Percentiles rank a stretch among this genome's conserved stretches.
These are phyloP conservation scores for Andricus curvator DNA, from an alignment of 2,888 invertebrate species.

Conservation along the genomic window DNA sequence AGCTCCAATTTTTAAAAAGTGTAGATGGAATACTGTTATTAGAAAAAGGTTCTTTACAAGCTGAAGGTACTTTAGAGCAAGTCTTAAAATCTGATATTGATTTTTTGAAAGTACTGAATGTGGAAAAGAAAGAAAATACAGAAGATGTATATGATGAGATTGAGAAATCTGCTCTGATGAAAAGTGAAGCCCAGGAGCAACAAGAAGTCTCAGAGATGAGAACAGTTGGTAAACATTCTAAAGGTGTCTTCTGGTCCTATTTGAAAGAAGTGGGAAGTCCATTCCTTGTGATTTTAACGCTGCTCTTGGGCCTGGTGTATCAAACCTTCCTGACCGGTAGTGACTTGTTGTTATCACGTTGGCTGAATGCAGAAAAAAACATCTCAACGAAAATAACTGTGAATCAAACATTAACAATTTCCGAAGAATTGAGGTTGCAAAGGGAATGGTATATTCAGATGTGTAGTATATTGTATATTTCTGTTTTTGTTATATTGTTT, in stretches of 20 bases:
- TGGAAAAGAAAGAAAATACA: not conserved
- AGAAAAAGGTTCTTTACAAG: constrained; percentile 80
- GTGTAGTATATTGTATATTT: not conserved
- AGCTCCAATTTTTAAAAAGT: constrained; percentile 88
- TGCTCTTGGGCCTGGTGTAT: constrained; percentile 44
- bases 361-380: constrained; percentile 79
- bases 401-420: constrained; percentile 80
- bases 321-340: constrained; percentile 71
- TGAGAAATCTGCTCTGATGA: not conserved
- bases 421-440: constrained; percentile 68
- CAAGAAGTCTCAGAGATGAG: constrained; percentile 46
- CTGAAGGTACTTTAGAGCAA: constrained; percentile 79
- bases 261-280: constrained; percentile 68
- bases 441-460: not conserved
- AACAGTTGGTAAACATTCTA: constrained; percentile 56
- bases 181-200: not conserved
- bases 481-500: not conserved
- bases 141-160: not conserved
- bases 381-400: constrained; percentile 41
- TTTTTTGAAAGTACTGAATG: not conserved
- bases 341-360: constrained; percentile 77
- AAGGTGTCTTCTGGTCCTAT: constrained; percentile 64
- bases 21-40: constrained; percentile 81
- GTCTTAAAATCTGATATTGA: not conserved
- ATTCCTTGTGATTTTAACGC: constrained; percentile 56